Conservation (phyloP, 2,797 vertebrate species). For the Scleropages formosus region DNA sequence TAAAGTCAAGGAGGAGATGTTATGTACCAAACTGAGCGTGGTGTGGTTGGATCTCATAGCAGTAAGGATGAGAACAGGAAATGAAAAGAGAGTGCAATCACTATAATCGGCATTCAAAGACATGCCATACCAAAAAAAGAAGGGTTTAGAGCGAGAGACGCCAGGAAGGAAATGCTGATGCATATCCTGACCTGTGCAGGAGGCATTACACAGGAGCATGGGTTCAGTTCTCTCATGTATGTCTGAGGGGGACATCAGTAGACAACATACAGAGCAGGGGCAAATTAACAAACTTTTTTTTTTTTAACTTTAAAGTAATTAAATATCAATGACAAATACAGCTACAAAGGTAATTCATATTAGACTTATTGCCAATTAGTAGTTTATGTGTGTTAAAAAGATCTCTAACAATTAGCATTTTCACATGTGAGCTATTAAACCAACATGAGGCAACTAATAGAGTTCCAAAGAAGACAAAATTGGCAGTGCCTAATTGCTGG, state of each 20-base stretch:
- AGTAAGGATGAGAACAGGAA: neutral
- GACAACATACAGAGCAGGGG: neutral
- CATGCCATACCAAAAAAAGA: neutral
- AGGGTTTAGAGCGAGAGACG: too few species aligned
- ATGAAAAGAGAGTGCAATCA: conserved; percentile 22
- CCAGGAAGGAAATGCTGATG: conserved; percentile 21
- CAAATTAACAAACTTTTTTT: too few species aligned
- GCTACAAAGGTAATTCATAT: too few species aligned
- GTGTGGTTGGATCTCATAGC: conserved; percentile 3
- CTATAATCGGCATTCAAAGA: neutral
- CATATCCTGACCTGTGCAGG: neutral
- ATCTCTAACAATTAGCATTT: too few species aligned
- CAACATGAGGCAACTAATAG: too few species aligned
- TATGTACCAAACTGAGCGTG: neutral
- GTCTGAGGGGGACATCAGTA: neutral
- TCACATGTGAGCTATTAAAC: too few species aligned
- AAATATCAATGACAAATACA: too few species aligned
- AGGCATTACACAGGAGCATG: neutral
- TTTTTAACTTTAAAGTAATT: too few species aligned
- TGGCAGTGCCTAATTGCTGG: too few species aligned
- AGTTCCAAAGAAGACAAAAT: too few species aligned
- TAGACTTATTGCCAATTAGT: too few species aligned
- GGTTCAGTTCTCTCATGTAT: neutral
- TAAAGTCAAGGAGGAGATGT: conserved; percentile 3
- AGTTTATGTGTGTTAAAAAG: too few species aligned